Evolutionary conservation across 2,888 invertebrate species (phyloP).

Genomic region (Ditylenchus weischeri): DNA sequence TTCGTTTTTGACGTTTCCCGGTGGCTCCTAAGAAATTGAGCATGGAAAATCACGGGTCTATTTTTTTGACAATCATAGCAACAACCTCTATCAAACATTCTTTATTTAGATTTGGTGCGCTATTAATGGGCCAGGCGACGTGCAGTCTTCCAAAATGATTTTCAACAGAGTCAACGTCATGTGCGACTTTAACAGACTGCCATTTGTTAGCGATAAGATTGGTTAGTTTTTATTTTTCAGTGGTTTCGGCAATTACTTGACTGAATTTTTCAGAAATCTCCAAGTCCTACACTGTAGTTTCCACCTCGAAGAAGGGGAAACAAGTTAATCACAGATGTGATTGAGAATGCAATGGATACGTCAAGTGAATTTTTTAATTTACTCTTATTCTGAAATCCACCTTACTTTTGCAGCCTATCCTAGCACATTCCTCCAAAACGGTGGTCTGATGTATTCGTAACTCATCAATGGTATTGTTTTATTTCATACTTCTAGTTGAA

Average conservation of each 20-base stretch:
- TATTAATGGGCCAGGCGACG: slow-evolving; percentile 25
- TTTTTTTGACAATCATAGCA: too few relatives aligned
- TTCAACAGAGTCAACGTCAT: slow-evolving; percentile 22
- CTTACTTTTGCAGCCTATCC: slow-evolving; percentile 22
- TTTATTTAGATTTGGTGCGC: slow-evolving; percentile 17
- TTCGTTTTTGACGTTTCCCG: slow-evolving; percentile 17
- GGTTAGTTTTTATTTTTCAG: slow-evolving; percentile 9
- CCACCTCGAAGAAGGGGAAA: slow-evolving; percentile 8
- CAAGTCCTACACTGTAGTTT: background rate
- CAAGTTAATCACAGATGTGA: slow-evolving; percentile 15
- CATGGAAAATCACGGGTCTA: background rate
- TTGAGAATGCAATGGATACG: slow-evolving; percentile 20
- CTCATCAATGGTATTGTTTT: slow-evolving; percentile 14
- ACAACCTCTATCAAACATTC: too few relatives aligned
- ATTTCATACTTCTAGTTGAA: too few relatives aligned
- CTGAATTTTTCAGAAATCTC: slow-evolving; percentile 8
- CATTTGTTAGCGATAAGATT: slow-evolving; percentile 11
- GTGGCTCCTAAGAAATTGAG: slow-evolving; percentile 32
- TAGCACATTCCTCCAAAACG: slow-evolving; percentile 25
- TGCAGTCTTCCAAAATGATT: slow-evolving; percentile 23
- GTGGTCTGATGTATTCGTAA: slow-evolving; percentile 23
- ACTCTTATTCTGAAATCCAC: background rate
- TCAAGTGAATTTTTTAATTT: background rate
- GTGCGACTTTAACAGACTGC: slow-evolving; percentile 17
- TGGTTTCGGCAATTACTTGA: background rate